Base-by-base conservation (phyloP, 2,797 vertebrate species). In the Cuniculus paca region DNA sequence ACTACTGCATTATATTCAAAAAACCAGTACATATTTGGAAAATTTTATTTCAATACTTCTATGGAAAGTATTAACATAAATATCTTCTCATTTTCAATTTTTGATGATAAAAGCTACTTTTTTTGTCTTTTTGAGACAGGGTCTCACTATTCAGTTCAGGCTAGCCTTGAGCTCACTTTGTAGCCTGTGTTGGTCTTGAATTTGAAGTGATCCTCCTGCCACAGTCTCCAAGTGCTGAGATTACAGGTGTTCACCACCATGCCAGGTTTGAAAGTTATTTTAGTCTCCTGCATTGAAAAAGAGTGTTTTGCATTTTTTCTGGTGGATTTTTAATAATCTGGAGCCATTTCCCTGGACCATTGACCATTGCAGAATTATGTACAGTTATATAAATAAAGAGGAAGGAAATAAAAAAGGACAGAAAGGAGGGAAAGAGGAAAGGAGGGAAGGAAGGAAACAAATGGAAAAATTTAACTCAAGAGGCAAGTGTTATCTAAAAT, bases 31-130 rank as follows among this genome's bases (percentile, higher is more conserved):
- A 75, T 72, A 10, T 19, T 77, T 90, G 0, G 28, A 84, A 75
- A 80, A 42, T 60, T 34, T 86, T 82, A 52, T 79, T 45, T 60
- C 28, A 45, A 28, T 75, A 22, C 24, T 75, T 75, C 13, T 42
- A 3, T 11, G 3, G 17, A 86, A 90, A 96, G 92, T 93, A 89
- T 60, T 81, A 65, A 77, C 31, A 28, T n/a, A 85, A 65, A 14
- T 58, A 54, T 48, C 5, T 81, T 90, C 14, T 80, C 2, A 3
- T 93, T 74, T 6, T 1, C 34, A 36, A 79, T 28, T 31, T 80
- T 86, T 50, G 72, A 81, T 81, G 19, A 70, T n/a, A 31, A 74
- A 89, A 87, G 36, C 0, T 11, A n/a, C n/a, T n/a, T n/a, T n/a
- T n/a, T n/a, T n/a, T n/a, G n/a, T n/a, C n/a, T n/a, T n/a, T n/a